Evolutionary conservation across 2,113 vertebrate genomes (phyloP), one percentile per base, ranked within the genome.

Genomic region (Eolophus roseicapilla): DNA sequence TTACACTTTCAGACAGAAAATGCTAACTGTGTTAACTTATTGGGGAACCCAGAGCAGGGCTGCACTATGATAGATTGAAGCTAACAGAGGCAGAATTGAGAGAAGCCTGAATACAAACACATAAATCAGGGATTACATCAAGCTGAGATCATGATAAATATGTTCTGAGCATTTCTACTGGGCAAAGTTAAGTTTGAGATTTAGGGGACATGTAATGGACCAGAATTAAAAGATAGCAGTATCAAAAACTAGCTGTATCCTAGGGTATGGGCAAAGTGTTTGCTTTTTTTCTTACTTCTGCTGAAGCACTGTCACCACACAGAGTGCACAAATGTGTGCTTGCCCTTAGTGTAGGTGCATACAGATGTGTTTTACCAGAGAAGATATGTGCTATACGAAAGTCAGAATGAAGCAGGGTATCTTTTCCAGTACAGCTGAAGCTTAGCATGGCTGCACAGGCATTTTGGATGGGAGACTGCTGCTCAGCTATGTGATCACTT

Each of bases 61-160:
- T 84, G 33, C 62, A 68, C 67, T 82, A 46, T 95, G 95, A 97
- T 95, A 78, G 88, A 97, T 96, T 95, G 92, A 94, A 91, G 80
- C 65, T 93, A 88, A 71, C 39, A 95, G 64, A 97, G 92, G 95
- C 83, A 62, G 85, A 94, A 90, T 77, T 84, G 97, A 91, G 91
- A 95, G 73, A 97, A 96, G 68, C 63, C 84, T 83, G 90, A 96
- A 90, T 57, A 96, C 85, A 84, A 93, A 92, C 91, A 90, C 90
- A 97, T 97, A 97, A 97, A 97, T 97, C 96, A 97, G 88, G 79
- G 88, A 90, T 88, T 93, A 91, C 86, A 92, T 97, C 95, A 96
- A 95, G 75, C 82, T 88, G 81, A 94, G 96, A 95, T 94, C 65
- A 88, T 96, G 97, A 98, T 87, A 97, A 97, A 97, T 97, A 96